These are phyloP conservation scores for Orchesellides sinensis DNA, from an alignment of 2,888 invertebrate genomes.

Conservation along the genomic window DNA sequence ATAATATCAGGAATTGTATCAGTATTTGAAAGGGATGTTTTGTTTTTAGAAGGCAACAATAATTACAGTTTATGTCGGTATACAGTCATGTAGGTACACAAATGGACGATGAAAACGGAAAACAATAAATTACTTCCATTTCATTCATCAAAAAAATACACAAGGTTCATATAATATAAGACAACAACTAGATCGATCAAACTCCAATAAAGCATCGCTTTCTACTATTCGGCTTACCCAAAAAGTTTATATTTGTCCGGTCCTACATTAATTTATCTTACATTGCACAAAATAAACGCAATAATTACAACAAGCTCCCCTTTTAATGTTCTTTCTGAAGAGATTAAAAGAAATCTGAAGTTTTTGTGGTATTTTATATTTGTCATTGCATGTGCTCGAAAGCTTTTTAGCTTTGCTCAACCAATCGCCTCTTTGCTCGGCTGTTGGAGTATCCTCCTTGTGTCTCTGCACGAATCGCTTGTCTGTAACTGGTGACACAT, in stretches of 20 bases:
- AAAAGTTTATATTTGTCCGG: background rate
- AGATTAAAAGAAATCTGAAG: background rate
- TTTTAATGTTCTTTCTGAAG: background rate
- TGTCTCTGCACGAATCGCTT: constrained; percentile 54
- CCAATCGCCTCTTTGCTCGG: constrained; percentile 71
- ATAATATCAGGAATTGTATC: background rate
- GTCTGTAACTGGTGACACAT: constrained; percentile 70
- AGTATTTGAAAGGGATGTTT: too few species aligned
- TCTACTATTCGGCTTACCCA: background rate
- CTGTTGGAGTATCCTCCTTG: constrained; percentile 69
- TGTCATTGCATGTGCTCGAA: too few species aligned
- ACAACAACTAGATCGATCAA: background rate
- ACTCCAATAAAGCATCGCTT: background rate
- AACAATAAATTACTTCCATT: too few species aligned
- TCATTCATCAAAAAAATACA: too few species aligned
- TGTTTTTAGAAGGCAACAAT: too few species aligned
- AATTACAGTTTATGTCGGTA: too few species aligned
- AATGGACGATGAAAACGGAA: background rate
- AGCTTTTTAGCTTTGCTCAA: constrained; percentile 68
- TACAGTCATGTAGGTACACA: background rate
- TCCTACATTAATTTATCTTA: background rate
- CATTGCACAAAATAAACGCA: background rate
- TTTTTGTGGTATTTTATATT: background rate
- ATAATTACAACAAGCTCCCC: background rate
- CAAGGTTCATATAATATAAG: background rate